Conservation (phyloP, 2,797 vertebrate genomes). For the Clamator glandarius region DNA sequence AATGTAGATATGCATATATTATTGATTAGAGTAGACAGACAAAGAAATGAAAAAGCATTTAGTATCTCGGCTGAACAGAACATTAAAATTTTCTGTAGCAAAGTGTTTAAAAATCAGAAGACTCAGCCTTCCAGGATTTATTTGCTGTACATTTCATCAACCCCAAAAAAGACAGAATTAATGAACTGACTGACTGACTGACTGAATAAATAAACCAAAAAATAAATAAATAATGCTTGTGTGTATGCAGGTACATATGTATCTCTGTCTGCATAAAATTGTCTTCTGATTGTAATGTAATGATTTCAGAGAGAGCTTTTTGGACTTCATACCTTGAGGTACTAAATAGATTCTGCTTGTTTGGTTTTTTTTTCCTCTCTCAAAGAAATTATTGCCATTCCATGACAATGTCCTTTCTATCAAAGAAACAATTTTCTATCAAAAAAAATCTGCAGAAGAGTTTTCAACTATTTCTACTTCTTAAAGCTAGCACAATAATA, state of each 20-base stretch:
- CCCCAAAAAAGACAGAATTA: not conserved
- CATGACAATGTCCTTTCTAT: not conserved
- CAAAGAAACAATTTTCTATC: not conserved
- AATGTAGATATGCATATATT: not conserved
- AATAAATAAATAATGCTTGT: not conserved
- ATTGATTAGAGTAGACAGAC: not conserved
- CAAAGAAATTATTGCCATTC: not conserved
- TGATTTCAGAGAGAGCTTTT: not conserved
- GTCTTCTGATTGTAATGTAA: not conserved
- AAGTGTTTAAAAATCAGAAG: not conserved
- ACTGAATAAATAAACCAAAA: not conserved
- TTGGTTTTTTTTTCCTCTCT: not conserved
- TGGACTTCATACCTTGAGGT: not conserved
- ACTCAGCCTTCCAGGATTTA: not conserved
- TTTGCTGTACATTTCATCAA: accelerated
- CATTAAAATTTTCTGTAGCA: not conserved
- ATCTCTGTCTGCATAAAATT: not conserved
- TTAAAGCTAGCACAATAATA: not conserved
- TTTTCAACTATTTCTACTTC: not conserved
- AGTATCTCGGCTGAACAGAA: not conserved
- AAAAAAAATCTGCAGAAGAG: not conserved
- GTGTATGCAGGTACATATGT: accelerated
- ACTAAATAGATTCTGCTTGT: not conserved
- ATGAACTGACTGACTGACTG: not conserved
- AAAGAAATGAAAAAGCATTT: not conserved